These are phyloP conservation scores for Blastobasis adustella DNA, from an alignment of 2,888 invertebrate genomes.

Conservation along the genomic window DNA sequence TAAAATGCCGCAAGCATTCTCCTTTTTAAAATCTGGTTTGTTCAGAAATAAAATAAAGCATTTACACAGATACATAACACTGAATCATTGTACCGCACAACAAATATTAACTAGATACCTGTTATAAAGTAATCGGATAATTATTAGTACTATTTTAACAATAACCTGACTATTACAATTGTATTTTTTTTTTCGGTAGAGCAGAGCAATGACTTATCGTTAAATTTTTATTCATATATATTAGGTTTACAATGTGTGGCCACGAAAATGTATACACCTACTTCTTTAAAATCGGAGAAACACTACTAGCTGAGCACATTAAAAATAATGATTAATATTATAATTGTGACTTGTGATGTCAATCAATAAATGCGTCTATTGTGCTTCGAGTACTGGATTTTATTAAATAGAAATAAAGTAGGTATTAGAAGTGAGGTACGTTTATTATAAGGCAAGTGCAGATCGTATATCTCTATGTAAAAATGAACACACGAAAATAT, in stretches of 20 bases:
- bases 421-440: slow-evolving; percentile 16
- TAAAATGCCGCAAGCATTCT: too few species aligned
- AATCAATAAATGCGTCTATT: slow-evolving; percentile 50
- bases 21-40: too few species aligned
- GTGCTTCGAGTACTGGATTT: slow-evolving; percentile 28
- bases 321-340: neutral
- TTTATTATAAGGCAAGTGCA: slow-evolving; percentile 44
- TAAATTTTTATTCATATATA: too few species aligned
- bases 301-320: neutral
- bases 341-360: slow-evolving; percentile 26
- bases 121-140: slow-evolving; percentile 20
- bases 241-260: too few species aligned
- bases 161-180: slow-evolving; percentile 4
- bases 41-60: slow-evolving; percentile 10
- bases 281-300: slow-evolving; percentile 22
- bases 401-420: slow-evolving; percentile 1
- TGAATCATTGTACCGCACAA: slow-evolving; percentile 33
- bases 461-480: slow-evolving; percentile 25
- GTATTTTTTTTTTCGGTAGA: too few species aligned
- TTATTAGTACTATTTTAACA: slow-evolving; percentile 17
- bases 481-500: slow-evolving; percentile 52
- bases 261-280: slow-evolving; percentile 18
- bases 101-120: slow-evolving; percentile 34
- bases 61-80: slow-evolving; percentile 29
- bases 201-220: too few species aligned